Evolutionary conservation across 2,797 vertebrate genomes (phyloP), one percentile per base, ranked within the genome.

Genomic region (Xiphorhynchus erythropygius): DNA sequence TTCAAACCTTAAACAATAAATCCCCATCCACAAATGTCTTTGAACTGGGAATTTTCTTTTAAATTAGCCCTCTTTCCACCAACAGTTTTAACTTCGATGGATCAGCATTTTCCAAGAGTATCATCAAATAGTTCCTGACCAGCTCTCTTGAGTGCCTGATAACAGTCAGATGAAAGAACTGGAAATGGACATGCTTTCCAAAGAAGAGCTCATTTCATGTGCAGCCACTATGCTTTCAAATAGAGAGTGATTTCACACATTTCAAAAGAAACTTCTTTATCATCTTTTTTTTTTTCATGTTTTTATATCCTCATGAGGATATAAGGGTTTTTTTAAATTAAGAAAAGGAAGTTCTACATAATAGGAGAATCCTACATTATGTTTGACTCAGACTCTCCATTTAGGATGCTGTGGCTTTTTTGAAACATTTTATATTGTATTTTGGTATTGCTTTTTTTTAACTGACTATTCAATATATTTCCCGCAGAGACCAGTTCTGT

Each of bases 391-490:
- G 57, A 15, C 47, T 73, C 27, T 90, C 21, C 23, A 53, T 83
- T 79, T 78, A 75, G 41, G 18, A 63, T 85, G 25, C 52, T 78
- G 33, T 81, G 52, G 50, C 37, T 80, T 87, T 87, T 89, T 89
- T 18, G 64, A 76, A 92, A 52, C 2, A 28, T 76, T 84, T 75
- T 59, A 49, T 84, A 24, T 81, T 92, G 46, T 69, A 55, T 73
- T 77, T 87, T 65, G 35, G 18, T 75, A 78, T 89, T 91, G 55
- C 68, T 90, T 90, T 88, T 62, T 68, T 94, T 94, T 96, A 94
- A 93, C 71, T 94, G 86, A 28, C 83, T 93, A 25, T 92, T 94
- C 82, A 84, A 69, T 94, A 59, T 60, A 79, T 86, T 90, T 94
- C 65, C 94, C 65, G 37, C 74, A 71, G 76, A 84, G 81, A 87